Base-by-base conservation (phyloP, 1,140 invertebrate species). In the Ceratoteleas bidentatus region DNA sequence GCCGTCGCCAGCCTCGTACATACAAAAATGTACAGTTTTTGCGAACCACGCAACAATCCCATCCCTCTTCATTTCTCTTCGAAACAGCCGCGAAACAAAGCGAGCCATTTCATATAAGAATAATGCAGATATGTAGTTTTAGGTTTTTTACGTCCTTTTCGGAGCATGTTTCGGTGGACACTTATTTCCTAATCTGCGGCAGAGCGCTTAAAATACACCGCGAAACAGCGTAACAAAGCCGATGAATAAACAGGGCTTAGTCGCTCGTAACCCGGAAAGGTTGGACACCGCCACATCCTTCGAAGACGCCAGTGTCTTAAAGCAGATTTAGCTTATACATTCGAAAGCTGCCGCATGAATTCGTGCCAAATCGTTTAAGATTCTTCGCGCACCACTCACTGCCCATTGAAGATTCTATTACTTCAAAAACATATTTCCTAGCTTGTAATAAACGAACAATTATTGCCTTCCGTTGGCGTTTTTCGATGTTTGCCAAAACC, bases 201-300 rank as follows among this genome's bases (percentile, higher is more conserved):
- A 72, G 68, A 47, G 73, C 53, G 66, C 40, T 60, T 68, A 33
- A 77, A 57, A 77, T 64, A 68, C 33, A 34, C 64, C 52, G 69
- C 75, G 58, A 65, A 77, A 84, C 81, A 52, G 60, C 38, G 47
- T 64, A 76, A 82, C 81, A 82, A 86, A 83, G 76, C 65, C 79
- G 66, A 85, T 78, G 69, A 86, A 84, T 87, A 85, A 86, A 86
- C 84, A 84, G 70, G 66, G 66, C 69, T 86, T 87, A 82, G 66
- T 49, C 62, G 33, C 13, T 15, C 54, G 76, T 84, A 87, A 88
- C 85, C 84, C 84, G 36, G 54, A 53, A 54, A 57, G 47, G 34
- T 72, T 68, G 49, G 68, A 57, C 69, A 68, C 62, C 54, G n/a
- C 50, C 56, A 54, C 14, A 36, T 13, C n/a, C 14, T 14, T 53